Base-by-base conservation (phyloP, 2,888 invertebrate species). In the Epistrophe eligans region DNA sequence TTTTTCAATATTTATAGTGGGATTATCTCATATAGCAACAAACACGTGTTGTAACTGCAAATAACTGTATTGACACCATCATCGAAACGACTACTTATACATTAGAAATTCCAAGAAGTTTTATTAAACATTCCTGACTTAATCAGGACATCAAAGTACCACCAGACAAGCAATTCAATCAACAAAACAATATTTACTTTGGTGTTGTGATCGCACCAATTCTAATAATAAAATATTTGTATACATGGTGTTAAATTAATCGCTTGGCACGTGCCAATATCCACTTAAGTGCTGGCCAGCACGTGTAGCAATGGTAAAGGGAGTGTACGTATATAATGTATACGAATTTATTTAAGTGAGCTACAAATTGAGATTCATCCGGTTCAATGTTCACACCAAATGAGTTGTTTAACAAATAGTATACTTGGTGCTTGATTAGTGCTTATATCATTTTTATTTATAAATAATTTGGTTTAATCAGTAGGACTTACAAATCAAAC, bases 211-310 rank as follows among this genome's bases (percentile, higher is more conserved):
- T 87, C 87, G 79, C 87, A 83, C 87, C 87, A 87, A 84, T 84
- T 88, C 84, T 67, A 84, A 88, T 88, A 84, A 88, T 77, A 84
- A 84, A 84, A 88, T 88, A 84, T 88, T 84, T 83, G 83, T 84
- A 73, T 88, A 88, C 84, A 88, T 84, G 87, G 87, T 88, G 87
- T 88, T 84, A 88, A 88, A 88, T 88, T 88, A 88, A 88, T 84
- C 87, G 74, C 10, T 38, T 67, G 84, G 52, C 87, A 88, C 87
- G 87, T 88, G 87, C 73, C 52, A 72, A 77, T 79, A 88, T 88
- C 84, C 72, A 88, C 87, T 88, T 73, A 77, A 88, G 84, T 88
- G 71, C 76, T 45, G 62, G 72, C 48, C 66, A 77, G 28, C 87
- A 79, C 83, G 84, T 73, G 87, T 62, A 73, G 15, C 48, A 62